Percentiles rank a stretch among this genome's conserved stretches.
Evolutionary conservation across 2,888 invertebrate species (phyloP).

Genomic region (Unio pictorum): DNA sequence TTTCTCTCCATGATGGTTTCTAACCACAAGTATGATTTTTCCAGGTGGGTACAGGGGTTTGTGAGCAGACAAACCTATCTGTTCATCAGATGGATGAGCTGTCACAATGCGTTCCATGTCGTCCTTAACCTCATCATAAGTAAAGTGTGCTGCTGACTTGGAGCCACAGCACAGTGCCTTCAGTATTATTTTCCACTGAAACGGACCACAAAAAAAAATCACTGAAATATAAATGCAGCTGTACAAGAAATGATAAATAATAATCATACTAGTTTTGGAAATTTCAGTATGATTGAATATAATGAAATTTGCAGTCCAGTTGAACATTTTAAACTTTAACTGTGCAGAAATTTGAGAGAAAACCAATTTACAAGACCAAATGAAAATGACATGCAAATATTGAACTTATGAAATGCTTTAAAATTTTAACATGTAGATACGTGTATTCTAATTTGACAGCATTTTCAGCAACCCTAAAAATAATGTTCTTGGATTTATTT

Average conservation of each 20-base stretch:
- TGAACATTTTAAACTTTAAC: too few relatives aligned
- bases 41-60: slow-evolving; percentile 89
- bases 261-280: too few relatives aligned
- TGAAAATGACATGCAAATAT: neutral
- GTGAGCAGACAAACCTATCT: slow-evolving; percentile 82
- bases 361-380: neutral
- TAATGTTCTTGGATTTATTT: too few relatives aligned
- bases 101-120: slow-evolving; percentile 59
- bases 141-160: slow-evolving; percentile 33
- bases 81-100: slow-evolving; percentile 72
- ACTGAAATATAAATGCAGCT: too few relatives aligned
- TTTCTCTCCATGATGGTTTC: slow-evolving; percentile 85
- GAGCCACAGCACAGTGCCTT: slow-evolving; percentile 79
- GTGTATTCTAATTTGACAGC: too few relatives aligned
- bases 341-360: neutral
- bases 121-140: slow-evolving; percentile 46
- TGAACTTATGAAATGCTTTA: too few relatives aligned
- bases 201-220: slow-evolving; percentile 13
- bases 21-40: slow-evolving; percentile 87
- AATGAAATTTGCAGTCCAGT: too few relatives aligned
- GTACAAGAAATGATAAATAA: too few relatives aligned
- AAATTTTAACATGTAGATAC: too few relatives aligned
- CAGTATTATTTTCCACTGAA: slow-evolving; percentile 88
- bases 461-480: too few relatives aligned
- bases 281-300: too few relatives aligned